Evolutionary conservation across 2,113 vertebrate genomes (phyloP).

Genomic region (Peromyscus leucopus): DNA sequence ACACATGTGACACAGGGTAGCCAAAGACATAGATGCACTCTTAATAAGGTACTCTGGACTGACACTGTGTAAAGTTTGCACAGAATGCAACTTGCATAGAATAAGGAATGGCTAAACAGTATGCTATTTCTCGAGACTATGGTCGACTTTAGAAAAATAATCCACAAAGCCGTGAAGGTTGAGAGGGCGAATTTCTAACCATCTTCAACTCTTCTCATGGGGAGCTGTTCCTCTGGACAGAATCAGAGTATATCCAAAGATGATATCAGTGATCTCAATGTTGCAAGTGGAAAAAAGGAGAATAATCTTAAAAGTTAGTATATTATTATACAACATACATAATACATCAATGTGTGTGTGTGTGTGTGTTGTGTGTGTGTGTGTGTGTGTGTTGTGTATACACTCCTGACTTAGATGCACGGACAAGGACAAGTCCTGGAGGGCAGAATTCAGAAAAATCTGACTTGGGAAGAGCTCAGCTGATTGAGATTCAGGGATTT

Average conservation of each 20-base stretch:
- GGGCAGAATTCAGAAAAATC: neutral
- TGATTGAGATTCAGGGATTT: constrained; percentile 21
- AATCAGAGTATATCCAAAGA: constrained; percentile 19
- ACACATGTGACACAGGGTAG: neutral
- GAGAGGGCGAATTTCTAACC: neutral
- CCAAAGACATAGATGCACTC: neutral
- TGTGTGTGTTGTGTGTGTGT: no score
- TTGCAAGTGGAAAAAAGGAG: neutral
- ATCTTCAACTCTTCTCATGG: neutral
- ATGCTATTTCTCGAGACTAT: neutral
- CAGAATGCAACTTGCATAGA: neutral
- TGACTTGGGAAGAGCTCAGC: neutral
- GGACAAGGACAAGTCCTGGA: neutral
- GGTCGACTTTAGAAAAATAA: neutral
- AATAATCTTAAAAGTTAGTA: no score
- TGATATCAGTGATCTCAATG: neutral
- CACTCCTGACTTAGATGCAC: constrained; percentile 30
- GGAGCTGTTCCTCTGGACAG: neutral
- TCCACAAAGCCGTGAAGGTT: neutral
- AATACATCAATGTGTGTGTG: no score
- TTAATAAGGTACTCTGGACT: neutral
- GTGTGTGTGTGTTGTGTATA: no score
- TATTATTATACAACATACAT: no score
- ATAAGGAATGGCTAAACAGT: neutral
- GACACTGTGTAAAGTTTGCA: neutral